A percentile compares a stretch with the other conserved stretches of the same genome.
These are phyloP conservation scores for Hephaestus fuliginosus DNA, from an alignment of 2,797 vertebrate species.

Conservation along the genomic window DNA sequence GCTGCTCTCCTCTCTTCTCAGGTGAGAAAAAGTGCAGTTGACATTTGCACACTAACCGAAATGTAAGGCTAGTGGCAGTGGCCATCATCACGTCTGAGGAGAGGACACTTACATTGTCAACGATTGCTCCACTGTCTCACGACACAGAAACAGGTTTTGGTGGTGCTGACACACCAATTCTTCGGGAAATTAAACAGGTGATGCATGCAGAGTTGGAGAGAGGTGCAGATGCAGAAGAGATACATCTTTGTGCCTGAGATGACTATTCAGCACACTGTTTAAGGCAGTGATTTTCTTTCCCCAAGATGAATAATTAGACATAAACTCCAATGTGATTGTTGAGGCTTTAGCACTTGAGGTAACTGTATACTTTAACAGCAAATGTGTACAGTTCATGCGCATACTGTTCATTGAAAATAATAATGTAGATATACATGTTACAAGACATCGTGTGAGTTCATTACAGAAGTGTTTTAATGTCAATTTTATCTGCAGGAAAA, in stretches of 20 bases:
- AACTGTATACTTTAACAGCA: not conserved
- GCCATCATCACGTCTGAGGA: conserved; percentile 15
- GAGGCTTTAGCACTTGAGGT: not conserved
- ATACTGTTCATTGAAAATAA: not conserved
- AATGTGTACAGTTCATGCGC: not conserved
- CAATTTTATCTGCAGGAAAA: not conserved
- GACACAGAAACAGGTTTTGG: not conserved
- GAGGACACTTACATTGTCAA: conserved; percentile 7
- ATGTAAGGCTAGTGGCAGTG: conserved; percentile 8
- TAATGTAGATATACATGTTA: not conserved
- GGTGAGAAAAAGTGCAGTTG: conserved; percentile 22
- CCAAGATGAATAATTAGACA: not conserved
- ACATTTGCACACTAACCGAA: conserved; percentile 31
- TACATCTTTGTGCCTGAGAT: not conserved
- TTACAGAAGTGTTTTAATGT: not conserved
- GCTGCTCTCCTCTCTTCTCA: not conserved
- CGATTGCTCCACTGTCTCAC: conserved; percentile 10
- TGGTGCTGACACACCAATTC: not conserved
- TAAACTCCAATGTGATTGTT: not conserved
- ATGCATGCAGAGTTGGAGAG: not conserved
- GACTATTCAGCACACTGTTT: not conserved
- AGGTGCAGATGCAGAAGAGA: not conserved
- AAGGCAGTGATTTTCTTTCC: not conserved
- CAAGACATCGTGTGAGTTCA: not conserved
- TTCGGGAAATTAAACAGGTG: not conserved